Percentiles rank a stretch among this genome's conserved stretches.
Conservation (phyloP, 2,888 invertebrate genomes). For the Cryptophagus acutangulus region DNA sequence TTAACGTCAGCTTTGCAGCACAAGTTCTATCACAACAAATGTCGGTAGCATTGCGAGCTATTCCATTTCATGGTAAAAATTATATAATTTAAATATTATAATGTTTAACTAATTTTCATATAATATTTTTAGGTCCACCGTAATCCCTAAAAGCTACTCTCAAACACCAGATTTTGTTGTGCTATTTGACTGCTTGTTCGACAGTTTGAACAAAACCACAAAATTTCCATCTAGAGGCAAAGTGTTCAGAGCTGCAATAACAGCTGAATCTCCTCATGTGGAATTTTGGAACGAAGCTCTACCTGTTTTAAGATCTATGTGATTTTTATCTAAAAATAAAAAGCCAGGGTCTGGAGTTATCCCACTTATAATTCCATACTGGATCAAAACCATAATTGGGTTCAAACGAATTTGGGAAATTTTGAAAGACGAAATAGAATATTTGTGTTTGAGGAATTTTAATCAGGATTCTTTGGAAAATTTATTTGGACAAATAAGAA, state of each 20-base stretch:
- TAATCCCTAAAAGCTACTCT: background rate
- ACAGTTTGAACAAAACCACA: conserved; percentile 7
- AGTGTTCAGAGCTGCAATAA: conserved; percentile 2
- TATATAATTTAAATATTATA: too few species aligned
- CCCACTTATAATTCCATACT: conserved; percentile 5
- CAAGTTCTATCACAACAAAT: conserved; percentile 9
- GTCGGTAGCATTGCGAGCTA: background rate
- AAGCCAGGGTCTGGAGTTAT: conserved; percentile 2
- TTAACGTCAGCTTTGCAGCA: conserved; percentile 8
- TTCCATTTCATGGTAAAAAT: conserved; percentile 6
- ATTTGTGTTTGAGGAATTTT: background rate
- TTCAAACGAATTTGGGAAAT: conserved; percentile 1
- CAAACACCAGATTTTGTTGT: conserved; percentile 8
- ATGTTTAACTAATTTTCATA: too few species aligned
- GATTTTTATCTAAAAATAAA: background rate
- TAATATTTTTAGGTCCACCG: too few species aligned
- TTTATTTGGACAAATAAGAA: background rate
- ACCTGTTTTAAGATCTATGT: background rate
- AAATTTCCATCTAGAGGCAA: background rate
- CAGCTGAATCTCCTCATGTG: background rate
- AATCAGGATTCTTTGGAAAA: conserved; percentile 1
- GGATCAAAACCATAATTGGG: conserved; percentile 6
- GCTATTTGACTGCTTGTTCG: conserved; percentile 4
- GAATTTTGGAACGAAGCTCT: conserved; percentile 9
- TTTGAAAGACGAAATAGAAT: conserved; percentile 1